These are phyloP conservation scores for Leptinotarsa texana DNA, from an alignment of 1,140 invertebrate genomes.

Conservation along the genomic window DNA sequence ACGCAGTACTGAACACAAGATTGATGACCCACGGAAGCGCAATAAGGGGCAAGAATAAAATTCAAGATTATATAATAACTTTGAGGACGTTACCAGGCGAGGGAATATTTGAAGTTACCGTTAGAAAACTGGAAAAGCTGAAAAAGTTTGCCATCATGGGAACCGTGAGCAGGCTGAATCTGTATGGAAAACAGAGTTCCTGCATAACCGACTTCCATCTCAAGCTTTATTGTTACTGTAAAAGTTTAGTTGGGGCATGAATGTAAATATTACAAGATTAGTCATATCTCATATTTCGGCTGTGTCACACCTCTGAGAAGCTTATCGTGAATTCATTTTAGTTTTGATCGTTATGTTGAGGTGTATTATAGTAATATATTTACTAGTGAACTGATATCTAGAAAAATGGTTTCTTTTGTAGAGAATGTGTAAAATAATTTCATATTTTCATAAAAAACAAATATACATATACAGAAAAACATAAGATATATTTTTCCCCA, in stretches of 20 bases:
- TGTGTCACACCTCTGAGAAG: slow-evolving; percentile 2
- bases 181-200: slow-evolving; percentile 78
- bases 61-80: slow-evolving; percentile 69
- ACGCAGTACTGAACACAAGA: slow-evolving; percentile 61
- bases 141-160: slow-evolving; percentile 62
- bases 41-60: slow-evolving; percentile 53
- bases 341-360: background rate
- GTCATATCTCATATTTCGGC: background rate
- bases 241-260: slow-evolving; percentile 32
- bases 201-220: slow-evolving; percentile 76
- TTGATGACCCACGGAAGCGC: slow-evolving; percentile 57
- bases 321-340: background rate
- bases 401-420: background rate
- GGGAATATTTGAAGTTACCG: slow-evolving; percentile 77
- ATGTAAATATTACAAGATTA: background rate
- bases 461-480: background rate
- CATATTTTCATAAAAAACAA: background rate
- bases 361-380: background rate
- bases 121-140: slow-evolving; percentile 55
- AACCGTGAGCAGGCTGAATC: slow-evolving; percentile 76
- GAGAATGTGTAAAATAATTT: background rate
- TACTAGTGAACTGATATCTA: background rate
- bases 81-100: slow-evolving; percentile 69
- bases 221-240: slow-evolving; percentile 79
- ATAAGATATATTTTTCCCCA: too few species aligned